A percentile compares a stretch with the other conserved stretches of the same genome.
Evolutionary conservation across 2,797 vertebrate genomes (phyloP).

Genomic region (Harpagifer antarcticus): DNA sequence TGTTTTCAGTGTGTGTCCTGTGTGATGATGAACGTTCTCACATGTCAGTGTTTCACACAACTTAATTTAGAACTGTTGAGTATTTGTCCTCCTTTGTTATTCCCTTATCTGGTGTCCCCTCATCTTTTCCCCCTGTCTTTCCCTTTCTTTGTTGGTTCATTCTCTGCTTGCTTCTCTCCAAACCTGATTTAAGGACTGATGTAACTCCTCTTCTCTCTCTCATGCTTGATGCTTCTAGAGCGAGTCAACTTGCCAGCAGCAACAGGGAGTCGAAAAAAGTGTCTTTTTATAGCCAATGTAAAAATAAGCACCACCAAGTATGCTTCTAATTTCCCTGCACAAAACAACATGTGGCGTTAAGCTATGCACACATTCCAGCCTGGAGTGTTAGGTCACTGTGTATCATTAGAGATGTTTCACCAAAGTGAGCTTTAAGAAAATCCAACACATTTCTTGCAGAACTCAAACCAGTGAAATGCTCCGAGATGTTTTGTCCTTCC

Average conservation of each 20-base stretch:
- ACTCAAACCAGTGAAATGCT: not conserved
- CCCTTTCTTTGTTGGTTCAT: conserved; percentile 42
- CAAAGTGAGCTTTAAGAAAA: not conserved
- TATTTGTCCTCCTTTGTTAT: conserved; percentile 30
- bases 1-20: conserved; percentile 29
- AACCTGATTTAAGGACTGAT: conserved; percentile 70
- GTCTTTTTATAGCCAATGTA: conserved; percentile 55
- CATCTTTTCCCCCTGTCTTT: conserved; percentile 27
- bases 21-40: conserved; percentile 16
- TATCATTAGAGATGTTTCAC: conserved; percentile 26
- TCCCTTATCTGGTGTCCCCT: conserved; percentile 38
- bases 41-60: not conserved
- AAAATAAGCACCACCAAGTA: conserved; percentile 46
- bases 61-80: conserved; percentile 17
- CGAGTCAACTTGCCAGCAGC: conserved; percentile 60
- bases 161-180: conserved; percentile 10
- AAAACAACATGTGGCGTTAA: conserved; percentile 48
- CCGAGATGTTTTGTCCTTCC: not conserved
- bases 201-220: conserved; percentile 55
- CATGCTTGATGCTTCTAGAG: conserved; percentile 54
- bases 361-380: conserved; percentile 34
- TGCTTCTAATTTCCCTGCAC: conserved; percentile 48
- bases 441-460: not conserved
- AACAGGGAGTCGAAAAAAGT: conserved; percentile 38
- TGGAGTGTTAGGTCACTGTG: conserved; percentile 36